Conservation (phyloP, 2,888 invertebrate genomes). For the Lutraria lutraria region DNA sequence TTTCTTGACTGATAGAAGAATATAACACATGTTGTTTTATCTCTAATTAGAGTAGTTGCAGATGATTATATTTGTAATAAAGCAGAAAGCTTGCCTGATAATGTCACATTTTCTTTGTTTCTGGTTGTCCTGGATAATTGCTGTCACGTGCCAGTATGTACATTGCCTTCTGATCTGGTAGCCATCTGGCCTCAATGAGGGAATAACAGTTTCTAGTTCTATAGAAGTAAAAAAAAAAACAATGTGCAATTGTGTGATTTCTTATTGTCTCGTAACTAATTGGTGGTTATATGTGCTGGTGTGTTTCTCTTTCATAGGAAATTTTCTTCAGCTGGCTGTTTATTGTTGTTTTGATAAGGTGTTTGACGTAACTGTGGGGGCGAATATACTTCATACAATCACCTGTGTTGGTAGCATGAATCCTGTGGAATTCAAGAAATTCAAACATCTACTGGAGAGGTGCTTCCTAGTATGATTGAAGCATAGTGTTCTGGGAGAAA, state of each 20-base stretch:
- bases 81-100: conserved; percentile 7
- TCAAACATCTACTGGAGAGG: neutral
- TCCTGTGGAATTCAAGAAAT: neutral
- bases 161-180: neutral
- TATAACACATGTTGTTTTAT: conserved; percentile 3
- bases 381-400: neutral
- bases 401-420: conserved; percentile 5
- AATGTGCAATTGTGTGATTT: neutral
- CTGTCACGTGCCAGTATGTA: neutral
- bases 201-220: neutral
- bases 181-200: neutral
- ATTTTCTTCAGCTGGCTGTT: neutral
- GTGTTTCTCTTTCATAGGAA: neutral
- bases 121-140: conserved; percentile 1
- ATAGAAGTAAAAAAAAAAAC: no score
- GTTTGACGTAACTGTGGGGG: conserved; percentile 2
- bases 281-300: neutral
- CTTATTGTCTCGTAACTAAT: neutral
- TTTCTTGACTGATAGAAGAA: neutral
- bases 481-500: neutral
- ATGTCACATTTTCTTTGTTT: conserved; percentile 10
- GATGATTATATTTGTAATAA: conserved; percentile 4
- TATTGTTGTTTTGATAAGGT: neutral
- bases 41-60: conserved; percentile 8
- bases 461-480: neutral